Base-by-base conservation (phyloP, 2,797 vertebrate genomes). In the Carcharodon carcharias region DNA sequence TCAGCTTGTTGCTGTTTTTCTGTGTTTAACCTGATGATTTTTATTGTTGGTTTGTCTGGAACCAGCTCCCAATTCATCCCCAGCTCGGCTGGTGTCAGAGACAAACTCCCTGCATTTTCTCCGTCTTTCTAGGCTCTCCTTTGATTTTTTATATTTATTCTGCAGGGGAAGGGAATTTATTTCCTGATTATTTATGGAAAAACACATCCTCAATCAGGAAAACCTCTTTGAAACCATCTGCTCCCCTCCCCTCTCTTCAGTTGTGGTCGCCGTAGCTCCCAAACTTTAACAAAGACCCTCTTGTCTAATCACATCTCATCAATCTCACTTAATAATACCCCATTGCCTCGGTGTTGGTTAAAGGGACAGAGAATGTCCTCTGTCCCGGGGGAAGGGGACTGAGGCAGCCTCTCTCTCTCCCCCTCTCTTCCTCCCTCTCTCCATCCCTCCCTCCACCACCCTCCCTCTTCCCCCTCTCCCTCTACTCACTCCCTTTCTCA, bases 311-410 rank as follows among this genome's bases (percentile, higher is more conserved):
- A 98, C 98, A 98, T 98, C 97, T 98, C 99, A 99, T 99, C 99
- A 99, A 99, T 99, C 99, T 99, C 98, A 98, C 98, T 99, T 99
- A 99, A 98, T 99, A 99, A 99, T 98, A 99, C 98, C 98, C 98
- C 99, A 99, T 98, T 99, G 98, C 98, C 97, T 98, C 98, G 98
- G 98, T 98, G 98, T 98, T 65, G 98, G 98, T 98, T 98, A 98
- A 98, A 98, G 98, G 98, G 97, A 98, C 97, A 98, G 12, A 65
- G 14, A 12, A 65, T 2, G 12, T 65, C 63, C 63, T 11, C 63
- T 11, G 9, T 65, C 63, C 63, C 63, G 63, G 63, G 9, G 63
- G 63, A 14, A 2, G 63, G 63, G 63, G 63, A 65, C 9, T 65
- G 63, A 1, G n/a, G n/a, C n/a, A n/a, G n/a, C n/a, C n/a, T n/a